Base-by-base conservation (phyloP, 2,797 vertebrate species). In the Rhinophrynus dorsalis region DNA sequence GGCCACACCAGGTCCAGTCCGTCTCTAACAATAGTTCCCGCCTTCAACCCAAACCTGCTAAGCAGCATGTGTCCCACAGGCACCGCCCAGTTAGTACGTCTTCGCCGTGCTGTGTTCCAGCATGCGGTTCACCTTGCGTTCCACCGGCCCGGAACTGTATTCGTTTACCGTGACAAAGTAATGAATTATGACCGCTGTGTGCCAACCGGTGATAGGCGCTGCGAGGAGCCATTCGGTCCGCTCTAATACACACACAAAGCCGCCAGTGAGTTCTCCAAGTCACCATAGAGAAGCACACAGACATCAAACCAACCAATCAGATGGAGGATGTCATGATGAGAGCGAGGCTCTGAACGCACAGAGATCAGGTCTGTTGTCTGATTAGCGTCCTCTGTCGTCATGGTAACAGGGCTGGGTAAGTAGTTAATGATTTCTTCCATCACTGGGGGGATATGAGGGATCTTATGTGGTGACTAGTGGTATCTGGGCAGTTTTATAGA, bases 361-460 rank as follows among this genome's bases (percentile, higher is more conserved):
- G n/a, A n/a, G 2, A 24, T 15, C 3, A 24, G n/a, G n/a, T n/a
- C n/a, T 13, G 2, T 4, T 18, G 5, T 2, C 9, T 23, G 44
- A 21, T 2, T 2, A 11, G 60, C 52, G 30, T 38, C 30, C 0
- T 18, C 2, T 13, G 66, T 65, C 58, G 54, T 27, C 60, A 33
- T 35, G 44, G 77, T 61, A 48, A 57, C 61, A 48, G 35, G 40
- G 54, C 12, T 10, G 3, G 56, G 68, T 11, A 10, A 3, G 32
- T 42, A 35, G 37, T 52, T 35, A 11, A 29, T 9, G 45, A 17
- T 23, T 72, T n/a, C n/a, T n/a, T n/a, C n/a, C n/a, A n/a, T n/a
- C n/a, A n/a, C n/a, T n/a, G n/a, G n/a, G n/a, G n/a, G n/a, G n/a
- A n/a, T n/a, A n/a, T n/a, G n/a, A n/a, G n/a, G n/a, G n/a, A n/a